Percentiles rank a stretch among this genome's conserved stretches.
Evolutionary conservation across 2,797 vertebrate genomes (phyloP).

Genomic region (Poecilia gillii): DNA sequence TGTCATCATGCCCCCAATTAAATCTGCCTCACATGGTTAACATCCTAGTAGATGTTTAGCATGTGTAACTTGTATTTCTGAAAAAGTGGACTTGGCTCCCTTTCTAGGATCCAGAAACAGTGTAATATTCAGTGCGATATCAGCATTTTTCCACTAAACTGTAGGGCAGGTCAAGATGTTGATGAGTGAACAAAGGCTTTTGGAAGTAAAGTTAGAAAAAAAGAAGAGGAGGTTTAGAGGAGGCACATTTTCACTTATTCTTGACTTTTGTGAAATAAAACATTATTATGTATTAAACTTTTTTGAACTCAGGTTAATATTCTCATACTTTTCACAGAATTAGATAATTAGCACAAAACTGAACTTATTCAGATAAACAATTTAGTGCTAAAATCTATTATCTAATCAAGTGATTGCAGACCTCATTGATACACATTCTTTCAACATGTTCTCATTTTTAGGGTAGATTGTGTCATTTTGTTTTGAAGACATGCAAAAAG

Average conservation of each 20-base stretch:
- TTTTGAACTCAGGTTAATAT: background rate
- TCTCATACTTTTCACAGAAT: background rate
- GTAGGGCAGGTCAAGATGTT: background rate
- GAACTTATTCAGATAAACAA: background rate
- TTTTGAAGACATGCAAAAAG: background rate
- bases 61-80: background rate
- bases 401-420: background rate
- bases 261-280: background rate
- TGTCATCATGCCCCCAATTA: slow-evolving; percentile 7
- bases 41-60: background rate
- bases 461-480: background rate
- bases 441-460: background rate
- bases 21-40: background rate
- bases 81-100: background rate
- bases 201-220: background rate
- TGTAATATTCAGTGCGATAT: background rate
- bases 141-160: background rate
- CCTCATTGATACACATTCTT: background rate
- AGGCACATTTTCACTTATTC: background rate
- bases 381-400: background rate
- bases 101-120: background rate
- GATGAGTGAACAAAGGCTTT: background rate
- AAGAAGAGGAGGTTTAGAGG: background rate
- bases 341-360: background rate
- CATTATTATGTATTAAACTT: background rate